Percentiles rank a stretch among this genome's conserved stretches.
Evolutionary conservation across 2,113 vertebrate species (phyloP).

Genomic region (rat (Rattus norvegicus)): GRCr8 NC_086027.1:92346001-92346500

Average conservation of each 20-base stretch:
- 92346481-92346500: not conserved
- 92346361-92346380: not conserved
- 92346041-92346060: accelerated
- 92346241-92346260: not conserved
- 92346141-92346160: not conserved
- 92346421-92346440: not conserved
- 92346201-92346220: not conserved
- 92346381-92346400: not conserved
- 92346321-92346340: not conserved
- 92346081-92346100: not conserved
- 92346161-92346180: not conserved
- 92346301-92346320: not conserved
- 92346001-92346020: not conserved
- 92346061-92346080: not conserved
- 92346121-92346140: not conserved
- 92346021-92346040: not conserved
- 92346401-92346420: not conserved
- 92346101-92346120: not conserved
- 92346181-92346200: not conserved
- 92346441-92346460: not conserved
- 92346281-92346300: not conserved
- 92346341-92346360: not conserved
- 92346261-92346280: not conserved
- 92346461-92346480: not conserved
- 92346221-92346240: not conserved